phyloP scores from a whole-genome alignment of 1,140 invertebrate species.

The Portunus trituberculatus region DNA sequence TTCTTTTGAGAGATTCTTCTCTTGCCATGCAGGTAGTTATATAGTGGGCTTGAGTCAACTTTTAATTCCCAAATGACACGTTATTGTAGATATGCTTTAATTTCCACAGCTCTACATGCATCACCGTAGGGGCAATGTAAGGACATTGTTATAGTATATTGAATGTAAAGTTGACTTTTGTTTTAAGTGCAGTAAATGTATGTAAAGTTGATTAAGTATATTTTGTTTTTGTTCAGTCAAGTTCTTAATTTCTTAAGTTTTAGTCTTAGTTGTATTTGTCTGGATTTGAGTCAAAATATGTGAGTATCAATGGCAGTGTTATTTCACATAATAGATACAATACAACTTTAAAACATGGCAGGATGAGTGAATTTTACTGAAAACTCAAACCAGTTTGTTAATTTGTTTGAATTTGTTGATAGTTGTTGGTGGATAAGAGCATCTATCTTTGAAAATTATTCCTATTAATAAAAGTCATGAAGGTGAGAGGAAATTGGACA shows the following conservation, averaged over 20 bases:
- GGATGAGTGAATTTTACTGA: background rate
- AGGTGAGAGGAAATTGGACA: background rate
- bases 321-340: background rate
- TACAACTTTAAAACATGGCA: background rate
- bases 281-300: background rate
- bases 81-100: conserved; percentile 25
- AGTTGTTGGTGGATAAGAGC: conserved; percentile 5
- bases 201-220: background rate
- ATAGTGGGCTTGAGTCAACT: conserved; percentile 28
- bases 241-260: background rate
- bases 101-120: conserved; percentile 21
- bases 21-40: background rate
- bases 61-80: background rate
- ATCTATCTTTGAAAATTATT: background rate
- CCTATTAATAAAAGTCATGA: background rate
- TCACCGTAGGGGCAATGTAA: background rate
- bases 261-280: background rate
- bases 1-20: background rate
- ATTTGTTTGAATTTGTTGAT: background rate
- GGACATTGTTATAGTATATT: background rate
- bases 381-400: background rate
- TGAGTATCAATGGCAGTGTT: background rate
- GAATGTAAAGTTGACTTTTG: background rate
- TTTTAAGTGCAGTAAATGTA: too few relatives aligned
- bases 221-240: too few relatives aligned